Evolutionary conservation across 2,797 vertebrate genomes (phyloP).

Genomic region (Poeciliopsis presidionis): DNA sequence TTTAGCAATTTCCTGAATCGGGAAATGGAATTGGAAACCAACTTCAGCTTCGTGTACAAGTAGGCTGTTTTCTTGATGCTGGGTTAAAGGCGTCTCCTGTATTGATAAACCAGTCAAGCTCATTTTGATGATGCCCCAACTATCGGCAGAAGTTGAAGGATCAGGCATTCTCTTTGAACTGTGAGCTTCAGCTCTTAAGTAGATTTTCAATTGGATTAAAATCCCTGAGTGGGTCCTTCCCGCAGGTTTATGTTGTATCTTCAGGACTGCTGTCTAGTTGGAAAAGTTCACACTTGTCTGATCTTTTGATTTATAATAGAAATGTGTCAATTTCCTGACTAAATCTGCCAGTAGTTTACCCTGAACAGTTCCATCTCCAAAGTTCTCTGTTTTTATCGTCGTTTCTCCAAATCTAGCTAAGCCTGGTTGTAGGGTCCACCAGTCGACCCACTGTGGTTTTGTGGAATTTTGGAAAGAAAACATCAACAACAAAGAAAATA

Average conservation of each 20-base stretch:
- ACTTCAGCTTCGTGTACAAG: too few relatives aligned
- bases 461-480: too few relatives aligned
- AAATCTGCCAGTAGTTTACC: background rate
- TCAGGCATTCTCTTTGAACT: background rate
- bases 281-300: background rate
- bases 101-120: background rate
- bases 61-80: background rate
- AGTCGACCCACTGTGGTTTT: too few relatives aligned
- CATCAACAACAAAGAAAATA: too few relatives aligned
- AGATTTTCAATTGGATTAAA: conserved; percentile 6
- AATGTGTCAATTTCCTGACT: background rate
- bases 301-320: background rate
- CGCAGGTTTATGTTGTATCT: background rate
- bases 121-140: background rate
- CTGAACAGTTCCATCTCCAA: background rate
- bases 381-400: background rate
- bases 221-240: background rate
- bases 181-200: background rate
- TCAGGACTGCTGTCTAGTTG: background rate
- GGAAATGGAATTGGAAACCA: too few relatives aligned
- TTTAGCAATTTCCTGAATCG: too few relatives aligned
- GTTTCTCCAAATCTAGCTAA: background rate
- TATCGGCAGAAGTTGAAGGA: background rate
- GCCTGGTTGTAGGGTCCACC: too few relatives aligned
- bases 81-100: background rate